phyloP scores from a whole-genome alignment of 2,797 vertebrate species.

The Sebastes taczanowskii region DNA sequence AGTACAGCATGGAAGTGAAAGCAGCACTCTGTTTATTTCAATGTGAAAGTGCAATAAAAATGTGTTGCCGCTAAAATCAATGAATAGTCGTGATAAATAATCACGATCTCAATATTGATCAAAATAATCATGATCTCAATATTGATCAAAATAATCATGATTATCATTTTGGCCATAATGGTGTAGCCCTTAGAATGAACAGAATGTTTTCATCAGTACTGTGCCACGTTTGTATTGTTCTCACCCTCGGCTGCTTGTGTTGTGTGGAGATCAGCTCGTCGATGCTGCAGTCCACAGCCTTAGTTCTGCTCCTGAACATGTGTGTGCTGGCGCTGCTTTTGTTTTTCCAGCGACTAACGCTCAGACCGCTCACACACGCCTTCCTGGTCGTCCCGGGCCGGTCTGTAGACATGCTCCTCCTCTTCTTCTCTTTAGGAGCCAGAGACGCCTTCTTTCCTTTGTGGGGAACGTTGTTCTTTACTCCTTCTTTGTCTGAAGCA shows the following conservation, averaged over 20 bases:
- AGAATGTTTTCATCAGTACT: not conserved
- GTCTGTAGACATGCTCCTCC: conserved; percentile 40
- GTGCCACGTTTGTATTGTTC: not conserved
- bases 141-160: too few relatives aligned
- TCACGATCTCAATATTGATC: too few relatives aligned
- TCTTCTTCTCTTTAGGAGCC: conserved; percentile 52
- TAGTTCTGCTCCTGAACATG: not conserved
- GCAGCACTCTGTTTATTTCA: too few relatives aligned
- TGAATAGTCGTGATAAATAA: too few relatives aligned
- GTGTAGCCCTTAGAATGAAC: not conserved
- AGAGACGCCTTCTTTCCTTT: conserved; percentile 22
- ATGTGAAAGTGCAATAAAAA: too few relatives aligned
- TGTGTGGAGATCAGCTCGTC: conserved; percentile 48
- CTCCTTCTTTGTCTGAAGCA: not conserved
- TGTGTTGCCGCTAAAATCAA: too few relatives aligned
- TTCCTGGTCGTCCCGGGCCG: conserved; percentile 65
- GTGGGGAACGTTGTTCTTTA: not conserved
- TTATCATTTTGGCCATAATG: too few relatives aligned
- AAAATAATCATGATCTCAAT: too few relatives aligned
- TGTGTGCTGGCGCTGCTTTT: not conserved
- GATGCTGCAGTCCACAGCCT: conserved; percentile 61
- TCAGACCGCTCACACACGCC: conserved; percentile 80
- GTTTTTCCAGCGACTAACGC: conserved; percentile 79
- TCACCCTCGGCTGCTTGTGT: conserved; percentile 46
- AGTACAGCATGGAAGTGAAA: too few relatives aligned